phyloP scores from a whole-genome alignment of 2,113 vertebrate genomes.

The Leucosticte australis region DNA sequence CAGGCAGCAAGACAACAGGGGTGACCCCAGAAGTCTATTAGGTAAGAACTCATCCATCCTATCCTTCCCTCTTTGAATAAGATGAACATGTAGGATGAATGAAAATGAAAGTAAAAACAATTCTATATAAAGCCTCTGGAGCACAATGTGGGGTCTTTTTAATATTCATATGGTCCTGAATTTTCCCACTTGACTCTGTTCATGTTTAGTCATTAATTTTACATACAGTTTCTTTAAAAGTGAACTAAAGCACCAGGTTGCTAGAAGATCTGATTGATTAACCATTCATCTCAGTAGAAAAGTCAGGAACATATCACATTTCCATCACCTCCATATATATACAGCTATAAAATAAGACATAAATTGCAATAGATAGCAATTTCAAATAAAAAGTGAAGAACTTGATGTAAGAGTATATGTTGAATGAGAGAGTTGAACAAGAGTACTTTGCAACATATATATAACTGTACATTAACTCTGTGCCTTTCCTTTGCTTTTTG shows the following conservation, averaged over 20 bases:
- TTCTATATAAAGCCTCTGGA: not conserved
- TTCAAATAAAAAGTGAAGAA: not conserved
- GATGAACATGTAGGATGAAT: not conserved
- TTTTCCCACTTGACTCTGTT: slow-evolving; percentile 15
- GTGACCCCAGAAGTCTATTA: not conserved
- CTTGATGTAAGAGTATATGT: not conserved
- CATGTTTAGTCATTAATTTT: slow-evolving; percentile 41
- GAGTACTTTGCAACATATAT: not conserved
- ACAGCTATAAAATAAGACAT: not conserved
- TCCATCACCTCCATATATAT: not conserved
- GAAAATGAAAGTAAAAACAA: not conserved
- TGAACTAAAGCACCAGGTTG: not conserved
- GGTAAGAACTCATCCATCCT: not conserved
- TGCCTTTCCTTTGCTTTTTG: slow-evolving; percentile 12
- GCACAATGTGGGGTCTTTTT: not conserved
- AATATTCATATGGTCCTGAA: not conserved
- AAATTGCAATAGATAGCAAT: not conserved
- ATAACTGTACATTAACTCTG: not conserved
- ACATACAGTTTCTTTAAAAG: slow-evolving; percentile 22
- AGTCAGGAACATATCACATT: slow-evolving; percentile 17
- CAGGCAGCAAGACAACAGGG: not conserved
- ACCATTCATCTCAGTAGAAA: slow-evolving; percentile 47
- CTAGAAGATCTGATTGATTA: slow-evolving; percentile 55
- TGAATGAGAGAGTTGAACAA: not conserved
- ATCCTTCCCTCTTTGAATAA: not conserved